Base-by-base conservation (phyloP, 2,797 vertebrate genomes). In the Percopsis omiscomaycus region DNA sequence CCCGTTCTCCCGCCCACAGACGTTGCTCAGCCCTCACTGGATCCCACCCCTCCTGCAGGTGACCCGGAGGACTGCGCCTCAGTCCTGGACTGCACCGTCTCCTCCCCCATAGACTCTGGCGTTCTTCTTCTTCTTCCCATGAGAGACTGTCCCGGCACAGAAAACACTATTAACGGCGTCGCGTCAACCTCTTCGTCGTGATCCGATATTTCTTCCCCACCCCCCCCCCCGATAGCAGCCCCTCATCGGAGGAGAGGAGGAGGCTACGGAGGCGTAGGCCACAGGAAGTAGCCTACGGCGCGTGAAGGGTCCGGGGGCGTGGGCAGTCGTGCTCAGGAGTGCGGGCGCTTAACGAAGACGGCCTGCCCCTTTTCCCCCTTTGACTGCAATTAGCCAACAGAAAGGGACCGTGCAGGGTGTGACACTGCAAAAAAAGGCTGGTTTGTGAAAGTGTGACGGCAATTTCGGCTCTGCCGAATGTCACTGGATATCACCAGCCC, bases 151-250 rank as follows among this genome's bases (percentile, higher is more conserved):
- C 86, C 88, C 51, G 91, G 92, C 86, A 90, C 92, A 0, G 95
- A 95, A 81, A 93, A 89, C 48, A 84, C 91, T 90, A 91, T 92
- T 10, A 90, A 93, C 88, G 95, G 94, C 0, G 92, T 92, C 48
- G 86, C 89, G 82, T 88, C 90, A 46, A 90, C 89, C 0, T 94
- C 93, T 73, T 96, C 95, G 94, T 88, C 70, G 68, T 44, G 83
- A 56, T 22, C 77, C 65, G 71, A 71, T 58, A 61, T 15, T 54
- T 16, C n/a, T 22, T 51, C 22, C 22, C 22, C 22, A 1, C 22
- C 22, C 22, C 22, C 37, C 37, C 9, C 37, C 37, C 37, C 37
- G 9, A 8, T 9, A 6, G 6, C 37, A 42, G 37, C 37, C 9
- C 37, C 37, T 42, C 37, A 42, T 42, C 9, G 37, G 37, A 42